Conservation (phyloP, 2,113 vertebrate species). For the Otocyon megalotis region DNA sequence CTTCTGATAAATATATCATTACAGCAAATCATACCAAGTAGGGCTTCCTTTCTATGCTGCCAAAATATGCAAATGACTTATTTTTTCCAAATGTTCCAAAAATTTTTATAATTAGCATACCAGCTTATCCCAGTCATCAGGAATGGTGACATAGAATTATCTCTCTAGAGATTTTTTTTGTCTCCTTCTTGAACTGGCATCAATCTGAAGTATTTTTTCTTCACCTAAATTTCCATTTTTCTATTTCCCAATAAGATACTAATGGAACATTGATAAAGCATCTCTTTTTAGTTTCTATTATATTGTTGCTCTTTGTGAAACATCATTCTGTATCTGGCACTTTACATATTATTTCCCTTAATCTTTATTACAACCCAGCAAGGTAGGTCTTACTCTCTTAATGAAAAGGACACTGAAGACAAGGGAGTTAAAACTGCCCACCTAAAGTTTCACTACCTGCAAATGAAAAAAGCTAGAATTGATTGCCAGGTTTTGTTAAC, state of each 20-base stretch:
- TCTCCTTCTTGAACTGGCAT: constrained; percentile 21
- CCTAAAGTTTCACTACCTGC: neutral
- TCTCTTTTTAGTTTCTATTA: constrained; percentile 36
- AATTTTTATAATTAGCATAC: constrained; percentile 51
- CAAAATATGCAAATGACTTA: constrained; percentile 78
- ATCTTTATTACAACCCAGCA: constrained; percentile 27
- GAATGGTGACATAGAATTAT: neutral
- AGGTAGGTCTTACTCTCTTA: neutral
- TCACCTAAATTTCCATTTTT: constrained; percentile 57
- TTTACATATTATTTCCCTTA: constrained; percentile 45
- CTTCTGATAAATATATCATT: constrained; percentile 86
- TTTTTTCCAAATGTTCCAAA: constrained; percentile 67
- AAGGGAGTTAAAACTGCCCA: neutral
- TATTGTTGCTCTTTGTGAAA: constrained; percentile 33
- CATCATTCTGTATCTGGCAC: neutral
- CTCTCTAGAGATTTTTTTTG: constrained; percentile 1
- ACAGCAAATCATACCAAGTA: constrained; percentile 77
- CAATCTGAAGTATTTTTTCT: constrained; percentile 51
- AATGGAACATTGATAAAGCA: neutral
- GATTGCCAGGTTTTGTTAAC: neutral
- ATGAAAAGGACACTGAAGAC: neutral
- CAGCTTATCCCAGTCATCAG: neutral
- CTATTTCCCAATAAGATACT: constrained; percentile 17
- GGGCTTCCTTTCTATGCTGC: constrained; percentile 72
- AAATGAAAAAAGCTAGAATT: neutral